phyloP scores from a whole-genome alignment of 2,113 vertebrate genomes.

The Procavia capensis region DNA sequence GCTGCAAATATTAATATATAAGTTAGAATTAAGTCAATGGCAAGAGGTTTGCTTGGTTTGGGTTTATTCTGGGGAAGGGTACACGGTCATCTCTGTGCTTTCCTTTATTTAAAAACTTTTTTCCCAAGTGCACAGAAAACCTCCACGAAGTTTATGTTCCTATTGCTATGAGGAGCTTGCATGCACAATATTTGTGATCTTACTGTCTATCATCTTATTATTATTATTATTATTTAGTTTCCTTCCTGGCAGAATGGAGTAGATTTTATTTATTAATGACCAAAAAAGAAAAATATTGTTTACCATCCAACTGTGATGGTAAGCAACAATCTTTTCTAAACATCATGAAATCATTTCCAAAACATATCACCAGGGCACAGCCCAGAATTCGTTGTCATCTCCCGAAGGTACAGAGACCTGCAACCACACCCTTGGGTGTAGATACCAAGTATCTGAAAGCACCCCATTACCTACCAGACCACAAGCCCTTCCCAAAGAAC shows the following conservation, averaged over 20 bases:
- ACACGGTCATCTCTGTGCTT: not conserved
- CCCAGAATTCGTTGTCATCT: not conserved
- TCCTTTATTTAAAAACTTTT: slow-evolving; percentile 11
- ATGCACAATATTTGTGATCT: not conserved
- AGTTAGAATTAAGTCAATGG: too few relatives aligned
- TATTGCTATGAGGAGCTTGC: not conserved
- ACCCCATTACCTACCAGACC: not conserved
- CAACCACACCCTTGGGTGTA: accelerated
- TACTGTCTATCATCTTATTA: not conserved
- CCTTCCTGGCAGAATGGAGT: not conserved
- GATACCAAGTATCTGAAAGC: not conserved
- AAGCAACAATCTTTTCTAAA: not conserved
- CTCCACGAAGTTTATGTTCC: not conserved
- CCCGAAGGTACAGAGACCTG: not conserved
- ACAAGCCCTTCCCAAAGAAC: not conserved
- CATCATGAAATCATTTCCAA: not conserved
- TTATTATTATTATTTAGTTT: slow-evolving; percentile 11
- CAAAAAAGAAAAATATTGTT: not conserved
- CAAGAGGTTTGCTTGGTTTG: too few relatives aligned
- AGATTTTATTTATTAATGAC: slow-evolving; percentile 22
- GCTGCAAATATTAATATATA: not conserved
- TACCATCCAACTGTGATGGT: not conserved
- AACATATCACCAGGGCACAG: not conserved
- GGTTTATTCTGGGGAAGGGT: not conserved
- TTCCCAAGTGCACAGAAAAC: slow-evolving; percentile 40